phyloP scores from a whole-genome alignment of 2,113 vertebrate species.

The Halichoerus grypus region DNA sequence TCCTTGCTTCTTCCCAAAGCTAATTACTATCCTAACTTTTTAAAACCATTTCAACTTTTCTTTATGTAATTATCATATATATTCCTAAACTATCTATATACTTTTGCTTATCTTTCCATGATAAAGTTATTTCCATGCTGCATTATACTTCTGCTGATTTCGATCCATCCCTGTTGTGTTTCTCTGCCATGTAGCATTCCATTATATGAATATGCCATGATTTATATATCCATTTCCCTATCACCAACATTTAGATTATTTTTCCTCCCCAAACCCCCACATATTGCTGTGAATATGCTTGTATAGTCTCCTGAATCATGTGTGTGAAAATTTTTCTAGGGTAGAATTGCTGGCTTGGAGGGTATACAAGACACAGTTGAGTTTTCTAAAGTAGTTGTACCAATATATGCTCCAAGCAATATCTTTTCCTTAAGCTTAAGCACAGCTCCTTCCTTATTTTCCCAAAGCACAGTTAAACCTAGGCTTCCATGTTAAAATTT shows the following conservation, averaged over 20 bases:
- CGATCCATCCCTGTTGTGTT: not conserved
- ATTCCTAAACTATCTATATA: not conserved
- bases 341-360: not conserved
- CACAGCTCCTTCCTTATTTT: not conserved
- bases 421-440: not conserved
- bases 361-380: not conserved
- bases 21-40: not conserved
- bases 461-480: slow-evolving; percentile 21
- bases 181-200: not conserved
- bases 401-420: not conserved
- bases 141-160: slow-evolving; percentile 42
- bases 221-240: slow-evolving; percentile 1
- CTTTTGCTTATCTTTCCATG: slow-evolving; percentile 32
- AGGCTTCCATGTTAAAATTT: not conserved
- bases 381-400: not conserved
- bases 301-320: not conserved
- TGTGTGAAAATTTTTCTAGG: not conserved
- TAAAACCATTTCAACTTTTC: not conserved
- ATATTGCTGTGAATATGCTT: not conserved
- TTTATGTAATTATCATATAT: not conserved
- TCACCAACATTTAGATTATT: not conserved
- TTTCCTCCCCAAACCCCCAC: not conserved
- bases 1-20: not conserved
- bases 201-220: not conserved
- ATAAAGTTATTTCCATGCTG: not conserved